Base-by-base conservation (phyloP, 1,140 invertebrate genomes). In the Magallana gigas region DNA sequence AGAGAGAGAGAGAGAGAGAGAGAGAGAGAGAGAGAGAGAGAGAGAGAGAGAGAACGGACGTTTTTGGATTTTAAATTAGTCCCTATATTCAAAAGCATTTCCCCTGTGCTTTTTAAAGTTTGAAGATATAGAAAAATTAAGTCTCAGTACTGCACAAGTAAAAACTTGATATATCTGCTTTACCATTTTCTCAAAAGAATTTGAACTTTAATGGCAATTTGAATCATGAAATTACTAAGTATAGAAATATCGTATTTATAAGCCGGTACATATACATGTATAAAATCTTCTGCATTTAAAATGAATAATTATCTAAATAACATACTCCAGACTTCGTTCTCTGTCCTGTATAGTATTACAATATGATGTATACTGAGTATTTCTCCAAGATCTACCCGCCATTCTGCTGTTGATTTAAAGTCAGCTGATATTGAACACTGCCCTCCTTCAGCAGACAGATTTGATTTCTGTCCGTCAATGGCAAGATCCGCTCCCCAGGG, bases 341-440 rank as follows among this genome's bases (percentile, higher is more conserved):
- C n/a, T 8, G 64, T 68, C 64, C 64, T 68, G 64, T 18, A 68
- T 0, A 23, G 11, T n/a, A 68, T 68, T 23, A 23, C 23, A 0
- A 68, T 18, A 18, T 68, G 64, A 1, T 68, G 64, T 68, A 68
- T 68, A 68, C 64, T 68, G 6, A 68, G 64, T 7, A 18, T 0
- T n/a, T 9, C 64, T 68, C 64, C 64, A 9, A 68, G n/a, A 68
- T 68, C 64, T 23, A 68, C 64, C 64, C 64, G n/a, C 64, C 64
- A 68, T 2, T n/a, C 23, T 9, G 64, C 64, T 18, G 64, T 68
- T 68, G 6, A 23, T 68, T 5, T 9, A 18, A 1, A 6, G 23
- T 68, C 23, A 5, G 5, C 18, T 8, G 64, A 68, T 68, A 68
- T 23, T 23, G 64, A 23, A 68, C 64, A 68, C 64, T 68, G 64